These are phyloP conservation scores for Polypedilum vanderplanki DNA, from an alignment of 1,140 invertebrate species.

Conservation along the genomic window DNA sequence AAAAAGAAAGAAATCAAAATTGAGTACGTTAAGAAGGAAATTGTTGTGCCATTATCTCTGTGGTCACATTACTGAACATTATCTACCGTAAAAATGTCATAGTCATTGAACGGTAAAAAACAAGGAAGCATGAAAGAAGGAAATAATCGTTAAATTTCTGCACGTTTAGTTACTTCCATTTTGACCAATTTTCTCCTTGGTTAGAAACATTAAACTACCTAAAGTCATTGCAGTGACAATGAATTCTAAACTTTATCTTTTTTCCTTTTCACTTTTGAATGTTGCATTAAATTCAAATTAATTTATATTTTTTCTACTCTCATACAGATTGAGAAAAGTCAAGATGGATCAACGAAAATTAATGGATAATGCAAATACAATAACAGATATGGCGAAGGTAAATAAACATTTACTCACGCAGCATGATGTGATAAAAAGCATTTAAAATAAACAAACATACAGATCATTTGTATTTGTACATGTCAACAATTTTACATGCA, in stretches of 20 bases:
- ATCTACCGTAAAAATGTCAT: not conserved
- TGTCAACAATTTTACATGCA: too few species aligned
- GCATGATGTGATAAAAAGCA: too few species aligned
- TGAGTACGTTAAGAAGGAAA: not conserved
- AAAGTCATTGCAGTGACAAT: too few species aligned
- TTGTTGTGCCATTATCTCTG: too few species aligned
- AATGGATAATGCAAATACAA: slow-evolving; percentile 98
- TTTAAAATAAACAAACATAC: too few species aligned
- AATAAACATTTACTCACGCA: slow-evolving; percentile 36
- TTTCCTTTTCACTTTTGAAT: too few species aligned
- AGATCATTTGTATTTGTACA: too few species aligned
- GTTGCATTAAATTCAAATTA: not conserved
- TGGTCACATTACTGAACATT: not conserved
- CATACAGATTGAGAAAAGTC: slow-evolving; percentile 88
- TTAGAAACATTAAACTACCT: too few species aligned
- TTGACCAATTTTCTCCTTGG: too few species aligned
- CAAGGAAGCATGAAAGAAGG: not conserved
- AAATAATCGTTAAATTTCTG: slow-evolving; percentile 12
- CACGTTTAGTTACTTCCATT: not conserved
- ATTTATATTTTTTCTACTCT: not conserved
- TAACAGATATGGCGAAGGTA: slow-evolving; percentile 99
- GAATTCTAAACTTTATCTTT: too few species aligned
- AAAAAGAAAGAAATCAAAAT: not conserved
- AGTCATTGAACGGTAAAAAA: not conserved
- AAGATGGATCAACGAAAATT: slow-evolving; percentile 99